These are phyloP conservation scores for Lepidostoma basale DNA, from an alignment of 1,140 invertebrate species.

Conservation along the genomic window DNA sequence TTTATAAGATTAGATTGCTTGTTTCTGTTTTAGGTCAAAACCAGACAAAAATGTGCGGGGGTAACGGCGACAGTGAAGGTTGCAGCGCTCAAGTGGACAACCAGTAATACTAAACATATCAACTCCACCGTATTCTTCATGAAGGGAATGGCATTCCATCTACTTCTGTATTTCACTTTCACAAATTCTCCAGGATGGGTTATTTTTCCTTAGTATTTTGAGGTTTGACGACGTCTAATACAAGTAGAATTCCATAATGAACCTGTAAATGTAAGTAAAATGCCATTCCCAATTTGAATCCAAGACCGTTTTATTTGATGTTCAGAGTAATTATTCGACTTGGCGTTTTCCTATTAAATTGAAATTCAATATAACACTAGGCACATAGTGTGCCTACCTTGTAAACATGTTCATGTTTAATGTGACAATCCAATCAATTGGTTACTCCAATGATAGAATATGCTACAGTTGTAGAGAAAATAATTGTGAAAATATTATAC, in stretches of 20 bases:
- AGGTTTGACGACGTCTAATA: no score
- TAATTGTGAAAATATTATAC: background rate
- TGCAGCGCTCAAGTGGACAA: constrained; percentile 44
- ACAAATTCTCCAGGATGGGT: no score
- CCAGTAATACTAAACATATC: constrained; percentile 47
- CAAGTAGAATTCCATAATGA: no score
- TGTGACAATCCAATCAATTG: constrained; percentile 23
- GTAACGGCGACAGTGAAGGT: constrained; percentile 45
- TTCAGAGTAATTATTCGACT: background rate
- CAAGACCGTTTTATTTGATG: constrained; percentile 29
- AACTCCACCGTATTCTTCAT: constrained; percentile 41
- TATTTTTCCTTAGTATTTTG: no score
- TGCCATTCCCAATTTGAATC: constrained; percentile 23
- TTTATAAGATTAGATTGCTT: no score
- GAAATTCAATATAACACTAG: background rate
- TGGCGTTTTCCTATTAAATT: background rate
- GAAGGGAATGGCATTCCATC: constrained; percentile 43
- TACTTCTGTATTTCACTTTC: no score
- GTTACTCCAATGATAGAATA: constrained; percentile 20
- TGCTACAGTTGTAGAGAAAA: constrained; percentile 4
- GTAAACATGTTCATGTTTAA: constrained; percentile 9
- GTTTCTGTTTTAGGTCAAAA: constrained; percentile 41
- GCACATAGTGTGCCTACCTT: background rate
- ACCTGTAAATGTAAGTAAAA: no score
- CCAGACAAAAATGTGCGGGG: constrained; percentile 46